Conservation (phyloP, 2,797 vertebrate genomes). For the Hypotaenidia okinawae region DNA sequence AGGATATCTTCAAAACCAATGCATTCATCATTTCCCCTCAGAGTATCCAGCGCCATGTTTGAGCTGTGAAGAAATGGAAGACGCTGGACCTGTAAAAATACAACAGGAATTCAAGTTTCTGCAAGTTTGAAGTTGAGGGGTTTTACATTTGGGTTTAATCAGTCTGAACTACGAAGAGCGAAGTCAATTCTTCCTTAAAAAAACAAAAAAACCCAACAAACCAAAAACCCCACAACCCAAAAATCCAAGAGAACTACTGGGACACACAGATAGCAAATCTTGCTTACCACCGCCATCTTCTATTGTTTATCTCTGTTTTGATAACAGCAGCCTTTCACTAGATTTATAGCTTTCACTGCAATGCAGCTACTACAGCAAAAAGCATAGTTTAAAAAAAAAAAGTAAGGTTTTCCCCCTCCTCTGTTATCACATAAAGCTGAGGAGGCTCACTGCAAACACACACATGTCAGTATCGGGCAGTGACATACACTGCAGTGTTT, state of each 20-base stretch:
- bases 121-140: neutral
- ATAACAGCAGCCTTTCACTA: neutral
- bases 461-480: rapidly evolving
- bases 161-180: neutral
- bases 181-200: neutral
- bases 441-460: neutral
- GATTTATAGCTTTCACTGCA: neutral
- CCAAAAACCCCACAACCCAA: neutral
- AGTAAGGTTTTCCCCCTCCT: neutral
- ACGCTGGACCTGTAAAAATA: conserved; percentile 86
- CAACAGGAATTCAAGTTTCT: neutral
- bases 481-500: neutral
- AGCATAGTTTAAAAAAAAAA: neutral
- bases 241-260: neutral
- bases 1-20: conserved; percentile 95
- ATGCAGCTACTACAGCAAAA: neutral
- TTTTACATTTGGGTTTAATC: neutral
- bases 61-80: conserved; percentile 94
- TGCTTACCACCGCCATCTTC: neutral
- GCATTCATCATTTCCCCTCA: conserved; percentile 88
- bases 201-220: rapidly evolving
- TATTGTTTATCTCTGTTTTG: neutral
- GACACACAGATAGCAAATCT: neutral
- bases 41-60: conserved; percentile 90
- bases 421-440: neutral